Evolutionary conservation across 2,888 invertebrate genomes (phyloP), one percentile per base, ranked within the genome.

Genomic region (Parthenolecanium corni): DNA sequence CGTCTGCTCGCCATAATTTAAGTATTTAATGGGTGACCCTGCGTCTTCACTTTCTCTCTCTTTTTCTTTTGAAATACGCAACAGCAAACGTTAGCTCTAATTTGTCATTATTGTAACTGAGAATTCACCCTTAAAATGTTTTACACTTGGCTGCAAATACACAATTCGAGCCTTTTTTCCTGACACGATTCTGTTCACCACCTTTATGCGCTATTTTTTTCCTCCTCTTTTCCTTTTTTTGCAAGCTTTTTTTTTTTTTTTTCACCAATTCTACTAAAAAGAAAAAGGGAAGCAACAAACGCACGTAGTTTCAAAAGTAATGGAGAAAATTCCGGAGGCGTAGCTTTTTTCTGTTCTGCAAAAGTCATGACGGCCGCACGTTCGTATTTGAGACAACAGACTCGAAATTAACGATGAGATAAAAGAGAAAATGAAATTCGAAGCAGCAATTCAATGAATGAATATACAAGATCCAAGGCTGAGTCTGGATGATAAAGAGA

Each of bases 71-170:
- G 4, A 6, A 31, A 31, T 6, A 31, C 31, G 9, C 31, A 31
- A 9, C 31, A 31, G 31, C 31, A 31, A 31, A 31, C 31, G 46
- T 56, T 56, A 56, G 40, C 57, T 57, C 57, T 46, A 57, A 57
- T 57, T 57, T 57, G 57, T 47, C 44, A 57, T 47, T 57, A 57
- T 57, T 57, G 57, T 57, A 57, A 57, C 57, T 57, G 57, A 57
- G 57, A 57, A 57, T 57, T 57, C 57, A 57, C 46, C 57, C 57
- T 57, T 57, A 57, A 57, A 57, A 57, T 57, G 57, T 18, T 57
- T 57, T 46, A 57, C 57, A 57, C 57, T 57, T 14, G 12, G 25
- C 16, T 57, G 57, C 46, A 1, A 31, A 24, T 57, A 31, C 46
- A 57, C 57, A 57, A 57, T 57, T 40, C 38, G 31, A 36, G 38